Percentiles rank a stretch among this genome's conserved stretches.
Evolutionary conservation across 2,888 invertebrate genomes (phyloP).

Genomic region (Oscheius sp.): DNA sequence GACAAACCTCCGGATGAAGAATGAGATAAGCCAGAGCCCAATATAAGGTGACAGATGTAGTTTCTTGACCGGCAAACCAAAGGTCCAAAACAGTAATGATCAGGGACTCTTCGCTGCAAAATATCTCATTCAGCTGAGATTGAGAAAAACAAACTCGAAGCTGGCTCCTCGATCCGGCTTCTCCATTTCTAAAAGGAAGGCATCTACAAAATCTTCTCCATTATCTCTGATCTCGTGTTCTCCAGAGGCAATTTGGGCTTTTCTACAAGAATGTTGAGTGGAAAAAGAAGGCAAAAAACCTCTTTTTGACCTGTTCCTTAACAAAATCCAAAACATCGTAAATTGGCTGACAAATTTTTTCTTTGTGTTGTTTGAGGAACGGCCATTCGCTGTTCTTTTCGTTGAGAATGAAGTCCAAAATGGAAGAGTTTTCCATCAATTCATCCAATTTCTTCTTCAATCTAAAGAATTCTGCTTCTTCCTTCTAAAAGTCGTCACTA

Average conservation of each 20-base stretch:
- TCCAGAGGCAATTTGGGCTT: slow-evolving; percentile 10
- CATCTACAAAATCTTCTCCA: slow-evolving; percentile 22
- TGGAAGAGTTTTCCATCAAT: background rate
- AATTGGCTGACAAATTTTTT: background rate
- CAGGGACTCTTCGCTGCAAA: slow-evolving; percentile 10
- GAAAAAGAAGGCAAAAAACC: too few relatives aligned
- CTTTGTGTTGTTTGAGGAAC: background rate
- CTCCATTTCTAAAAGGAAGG: slow-evolving; percentile 19
- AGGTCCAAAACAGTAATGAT: slow-evolving; percentile 37
- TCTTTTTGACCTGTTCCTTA: background rate
- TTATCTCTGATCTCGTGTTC: background rate
- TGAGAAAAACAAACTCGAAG: background rate
- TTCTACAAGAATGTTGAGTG: too few relatives aligned
- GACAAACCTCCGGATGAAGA: slow-evolving; percentile 34
- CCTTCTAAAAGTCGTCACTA: background rate
- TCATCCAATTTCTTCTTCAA: slow-evolving; percentile 16
- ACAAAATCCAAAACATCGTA: background rate
- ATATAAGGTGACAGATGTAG: slow-evolving; percentile 47
- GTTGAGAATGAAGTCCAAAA: slow-evolving; percentile 1
- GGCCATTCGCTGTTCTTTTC: background rate
- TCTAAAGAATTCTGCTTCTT: slow-evolving; percentile 15
- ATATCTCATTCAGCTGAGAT: background rate
- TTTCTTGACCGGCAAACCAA: slow-evolving; percentile 57
- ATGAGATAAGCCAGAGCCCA: slow-evolving; percentile 46
- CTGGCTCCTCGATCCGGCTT: background rate